A percentile compares a stretch with the other conserved stretches of the same genome.
These are phyloP conservation scores for Mythimna loreyi DNA, from an alignment of 2,888 invertebrate species.

Conservation along the genomic window DNA sequence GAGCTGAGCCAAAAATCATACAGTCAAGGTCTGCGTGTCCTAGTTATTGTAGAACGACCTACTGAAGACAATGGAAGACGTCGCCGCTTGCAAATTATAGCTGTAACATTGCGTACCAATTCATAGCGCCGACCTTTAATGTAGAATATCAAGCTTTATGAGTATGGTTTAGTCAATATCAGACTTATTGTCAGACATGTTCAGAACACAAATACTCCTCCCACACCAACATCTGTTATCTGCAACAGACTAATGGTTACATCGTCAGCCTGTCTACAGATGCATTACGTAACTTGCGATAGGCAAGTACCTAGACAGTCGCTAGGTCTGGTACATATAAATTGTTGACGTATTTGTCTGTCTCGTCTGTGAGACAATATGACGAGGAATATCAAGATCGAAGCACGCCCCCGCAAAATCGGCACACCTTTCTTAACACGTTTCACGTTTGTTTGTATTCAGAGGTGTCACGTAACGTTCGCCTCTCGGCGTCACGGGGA, in stretches of 20 bases:
- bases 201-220: conserved; percentile 16
- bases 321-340: conserved; percentile 24
- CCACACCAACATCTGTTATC: conserved; percentile 6
- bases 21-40: conserved; percentile 58
- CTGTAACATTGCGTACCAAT: conserved; percentile 10
- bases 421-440: conserved; percentile 72
- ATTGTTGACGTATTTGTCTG: conserved; percentile 46
- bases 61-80: conserved; percentile 30
- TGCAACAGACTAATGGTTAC: conserved; percentile 15
- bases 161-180: conserved; percentile 18
- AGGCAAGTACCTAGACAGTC: conserved; percentile 3
- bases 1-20: conserved; percentile 58
- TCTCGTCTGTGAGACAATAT: conserved; percentile 45
- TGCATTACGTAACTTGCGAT: conserved; percentile 38
- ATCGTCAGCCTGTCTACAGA: conserved; percentile 5
- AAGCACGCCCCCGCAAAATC: conserved; percentile 61
- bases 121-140: background rate
- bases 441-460: conserved; percentile 66
- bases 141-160: conserved; percentile 1
- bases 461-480: conserved; percentile 76
- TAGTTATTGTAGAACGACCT: conserved; percentile 43
- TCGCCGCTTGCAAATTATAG: conserved; percentile 24
- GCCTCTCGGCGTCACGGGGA: conserved; percentile 70
- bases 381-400: conserved; percentile 47
- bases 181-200: conserved; percentile 13